These are phyloP conservation scores for Crypturellus undulatus DNA, from an alignment of 2,113 vertebrate species.

Conservation along the genomic window DNA sequence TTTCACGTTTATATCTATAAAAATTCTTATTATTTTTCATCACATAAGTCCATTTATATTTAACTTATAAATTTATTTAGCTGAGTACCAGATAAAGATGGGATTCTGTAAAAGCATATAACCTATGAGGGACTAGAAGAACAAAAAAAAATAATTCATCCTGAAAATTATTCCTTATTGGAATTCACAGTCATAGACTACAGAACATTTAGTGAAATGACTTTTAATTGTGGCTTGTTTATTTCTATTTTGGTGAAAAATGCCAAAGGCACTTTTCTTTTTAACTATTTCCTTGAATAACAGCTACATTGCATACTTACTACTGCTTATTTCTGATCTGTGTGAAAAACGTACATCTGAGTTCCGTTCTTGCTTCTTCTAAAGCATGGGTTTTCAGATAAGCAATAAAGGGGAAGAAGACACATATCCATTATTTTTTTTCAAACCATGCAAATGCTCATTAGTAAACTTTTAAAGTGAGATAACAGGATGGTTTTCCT, in stretches of 20 bases:
- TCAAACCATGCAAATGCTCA: slow-evolving; percentile 9
- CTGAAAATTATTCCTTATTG: neutral
- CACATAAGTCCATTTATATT: neutral
- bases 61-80: neutral
- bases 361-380: slow-evolving; percentile 50
- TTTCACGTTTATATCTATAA: no score
- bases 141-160: neutral
- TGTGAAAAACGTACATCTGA: neutral
- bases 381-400: slow-evolving; percentile 40
- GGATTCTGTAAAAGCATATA: accelerated
- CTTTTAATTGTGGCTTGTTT: neutral
- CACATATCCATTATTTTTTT: neutral
- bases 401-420: slow-evolving; percentile 43
- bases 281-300: neutral
- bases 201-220: neutral
- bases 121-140: neutral
- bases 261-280: neutral
- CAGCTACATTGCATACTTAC: neutral
- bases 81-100: neutral
- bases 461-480: slow-evolving; percentile 36
- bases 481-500: slow-evolving; percentile 73
- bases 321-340: neutral
- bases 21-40: neutral
- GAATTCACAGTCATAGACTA: neutral
- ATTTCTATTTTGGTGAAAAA: neutral